A percentile compares a stretch with the other conserved stretches of the same genome.
Conservation (phyloP, 1,140 invertebrate genomes). For the Steinernema khuongi region DNA sequence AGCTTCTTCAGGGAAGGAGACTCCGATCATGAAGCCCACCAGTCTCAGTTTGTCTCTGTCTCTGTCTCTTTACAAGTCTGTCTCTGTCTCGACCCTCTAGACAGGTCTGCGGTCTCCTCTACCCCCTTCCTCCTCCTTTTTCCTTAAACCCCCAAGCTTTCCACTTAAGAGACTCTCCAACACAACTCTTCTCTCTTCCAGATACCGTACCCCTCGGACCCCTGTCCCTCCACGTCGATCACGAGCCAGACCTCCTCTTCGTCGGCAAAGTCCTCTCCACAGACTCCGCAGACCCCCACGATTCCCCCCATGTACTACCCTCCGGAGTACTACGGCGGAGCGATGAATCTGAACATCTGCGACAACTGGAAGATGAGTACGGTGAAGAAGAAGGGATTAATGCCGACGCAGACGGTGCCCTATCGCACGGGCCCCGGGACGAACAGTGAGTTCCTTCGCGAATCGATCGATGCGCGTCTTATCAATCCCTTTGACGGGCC, state of each 20-base stretch:
- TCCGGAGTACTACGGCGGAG: conserved; percentile 4
- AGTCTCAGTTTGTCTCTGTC: too few relatives aligned
- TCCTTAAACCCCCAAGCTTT: too few relatives aligned
- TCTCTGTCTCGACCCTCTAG: too few relatives aligned
- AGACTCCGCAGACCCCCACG: not conserved
- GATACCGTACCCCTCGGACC: conserved; percentile 20
- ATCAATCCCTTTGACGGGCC: conserved; percentile 16
- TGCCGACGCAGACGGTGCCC: not conserved
- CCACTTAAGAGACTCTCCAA: not conserved
- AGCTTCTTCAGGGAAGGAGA: not conserved
- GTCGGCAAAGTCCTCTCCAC: conserved; percentile 6
- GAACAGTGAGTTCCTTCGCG: conserved; percentile 34
- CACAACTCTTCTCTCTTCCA: not conserved
- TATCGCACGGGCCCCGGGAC: conserved; percentile 38
- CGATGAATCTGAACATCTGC: not conserved
- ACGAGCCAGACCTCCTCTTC: conserved; percentile 18
- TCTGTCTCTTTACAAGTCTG: too few relatives aligned
- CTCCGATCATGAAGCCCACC: too few relatives aligned
- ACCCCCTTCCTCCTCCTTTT: too few relatives aligned
- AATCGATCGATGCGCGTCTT: not conserved
- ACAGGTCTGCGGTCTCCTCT: too few relatives aligned
- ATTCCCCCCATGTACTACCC: conserved; percentile 16
- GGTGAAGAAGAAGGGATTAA: not conserved
- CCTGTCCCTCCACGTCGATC: conserved; percentile 17
- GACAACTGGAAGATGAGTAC: conserved; percentile 13